These are phyloP conservation scores for Dione vanillae DNA, from an alignment of 2,888 invertebrate genomes.

Conservation along the genomic window DNA sequence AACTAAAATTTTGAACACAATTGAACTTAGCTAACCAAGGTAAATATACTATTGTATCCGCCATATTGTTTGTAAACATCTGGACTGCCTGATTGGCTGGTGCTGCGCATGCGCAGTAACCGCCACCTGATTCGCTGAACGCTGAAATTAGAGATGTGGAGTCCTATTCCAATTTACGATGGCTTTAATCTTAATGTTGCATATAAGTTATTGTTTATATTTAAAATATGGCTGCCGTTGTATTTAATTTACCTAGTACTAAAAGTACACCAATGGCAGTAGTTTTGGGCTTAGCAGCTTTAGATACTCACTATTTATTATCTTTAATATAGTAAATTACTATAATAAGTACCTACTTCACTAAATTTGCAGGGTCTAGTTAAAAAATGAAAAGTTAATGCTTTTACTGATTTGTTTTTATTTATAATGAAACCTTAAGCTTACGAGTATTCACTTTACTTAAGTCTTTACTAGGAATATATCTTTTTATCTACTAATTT, in stretches of 20 bases:
- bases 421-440: too few relatives aligned
- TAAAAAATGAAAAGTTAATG: too few relatives aligned
- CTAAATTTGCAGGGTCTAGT: too few relatives aligned
- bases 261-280: too few relatives aligned
- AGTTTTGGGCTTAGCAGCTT: too few relatives aligned
- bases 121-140: slow-evolving; percentile 61
- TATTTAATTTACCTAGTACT: neutral
- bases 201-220: neutral
- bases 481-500: too few relatives aligned
- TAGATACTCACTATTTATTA: too few relatives aligned
- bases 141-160: slow-evolving; percentile 68
- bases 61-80: slow-evolving; percentile 63
- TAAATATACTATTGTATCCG: slow-evolving; percentile 44
- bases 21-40: neutral
- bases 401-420: too few relatives aligned
- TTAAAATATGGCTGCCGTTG: neutral
- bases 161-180: slow-evolving; percentile 34
- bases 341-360: too few relatives aligned
- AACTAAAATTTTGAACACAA: neutral
- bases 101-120: slow-evolving; percentile 54
- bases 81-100: slow-evolving; percentile 61
- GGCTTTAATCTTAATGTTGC: neutral
- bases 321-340: too few relatives aligned
- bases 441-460: too few relatives aligned
- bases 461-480: too few relatives aligned